phyloP scores from a whole-genome alignment of 2,888 invertebrate genomes.

The Hofmannophila pseudospretella region DNA sequence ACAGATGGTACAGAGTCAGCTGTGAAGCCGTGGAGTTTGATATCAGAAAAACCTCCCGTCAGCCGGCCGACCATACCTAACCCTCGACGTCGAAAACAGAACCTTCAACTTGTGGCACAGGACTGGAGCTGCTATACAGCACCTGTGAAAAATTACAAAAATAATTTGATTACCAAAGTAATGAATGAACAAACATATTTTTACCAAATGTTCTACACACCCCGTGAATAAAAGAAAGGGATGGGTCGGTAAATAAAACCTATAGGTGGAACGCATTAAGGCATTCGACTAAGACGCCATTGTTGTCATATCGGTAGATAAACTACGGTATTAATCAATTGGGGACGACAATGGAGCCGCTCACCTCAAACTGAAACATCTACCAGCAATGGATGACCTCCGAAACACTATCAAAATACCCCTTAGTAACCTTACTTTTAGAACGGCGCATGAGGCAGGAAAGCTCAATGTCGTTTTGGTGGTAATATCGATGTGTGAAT shows the following conservation, averaged over 20 bases:
- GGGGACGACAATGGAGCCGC: constrained; percentile 61
- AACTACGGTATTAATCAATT: constrained; percentile 73
- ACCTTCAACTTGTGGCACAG: too few species aligned
- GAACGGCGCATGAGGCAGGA: constrained; percentile 11
- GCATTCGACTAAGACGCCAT: constrained; percentile 67
- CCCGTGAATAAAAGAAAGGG: constrained; percentile 49
- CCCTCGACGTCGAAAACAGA: too few species aligned
- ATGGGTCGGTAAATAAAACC: constrained; percentile 56
- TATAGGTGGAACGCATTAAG: constrained; percentile 62
- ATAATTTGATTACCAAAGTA: too few species aligned
- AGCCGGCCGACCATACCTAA: too few species aligned
- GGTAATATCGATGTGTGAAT: constrained; percentile 33
- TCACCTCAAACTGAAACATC: constrained; percentile 52
- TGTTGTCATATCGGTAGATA: constrained; percentile 75
- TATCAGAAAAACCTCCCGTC: too few species aligned
- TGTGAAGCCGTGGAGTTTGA: too few species aligned
- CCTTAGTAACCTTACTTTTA: neutral
- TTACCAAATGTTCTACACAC: too few species aligned
- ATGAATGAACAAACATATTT: too few species aligned
- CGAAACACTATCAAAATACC: constrained; percentile 14
- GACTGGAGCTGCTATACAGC: too few species aligned
- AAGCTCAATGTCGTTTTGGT: constrained; percentile 31
- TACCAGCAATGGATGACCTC: constrained; percentile 38
- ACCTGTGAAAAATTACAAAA: too few species aligned
- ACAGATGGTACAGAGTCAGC: constrained; percentile 1